Conservation (phyloP, 2,113 vertebrate species). For the Cairina moschata region DNA sequence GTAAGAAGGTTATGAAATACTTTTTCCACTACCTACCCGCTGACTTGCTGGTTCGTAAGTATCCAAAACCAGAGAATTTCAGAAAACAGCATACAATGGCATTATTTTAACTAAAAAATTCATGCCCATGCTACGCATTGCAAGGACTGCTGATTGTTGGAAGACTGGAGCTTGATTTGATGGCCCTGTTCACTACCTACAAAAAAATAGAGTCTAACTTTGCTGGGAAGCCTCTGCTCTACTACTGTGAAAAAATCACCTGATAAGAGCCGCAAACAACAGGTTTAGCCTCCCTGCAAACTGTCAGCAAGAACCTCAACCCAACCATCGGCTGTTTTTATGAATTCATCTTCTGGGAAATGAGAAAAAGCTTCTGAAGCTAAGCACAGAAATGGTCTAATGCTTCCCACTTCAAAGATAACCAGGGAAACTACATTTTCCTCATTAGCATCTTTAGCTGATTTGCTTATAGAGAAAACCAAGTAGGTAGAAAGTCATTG, state of each 20-base stretch:
- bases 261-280: background rate
- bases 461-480: background rate
- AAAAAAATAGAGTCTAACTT: background rate
- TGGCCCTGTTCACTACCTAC: background rate
- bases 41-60: background rate
- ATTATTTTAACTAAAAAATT: background rate
- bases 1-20: background rate
- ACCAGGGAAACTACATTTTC: background rate
- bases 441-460: background rate
- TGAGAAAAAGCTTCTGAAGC: rapidly evolving
- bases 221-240: background rate
- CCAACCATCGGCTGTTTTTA: background rate
- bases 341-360: background rate
- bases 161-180: background rate
- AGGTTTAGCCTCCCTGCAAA: background rate
- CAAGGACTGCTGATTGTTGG: background rate
- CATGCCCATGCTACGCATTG: background rate
- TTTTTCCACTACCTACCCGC: background rate
- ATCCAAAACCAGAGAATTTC: background rate
- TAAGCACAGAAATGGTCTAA: background rate
- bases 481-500: background rate
- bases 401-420: background rate
- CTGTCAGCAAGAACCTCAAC: background rate
- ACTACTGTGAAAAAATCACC: rapidly evolving
- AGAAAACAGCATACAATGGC: background rate